Percentiles rank a stretch among this genome's conserved stretches.
Conservation (phyloP, 2,888 invertebrate genomes). For the Cremastobaeus sp. region DNA sequence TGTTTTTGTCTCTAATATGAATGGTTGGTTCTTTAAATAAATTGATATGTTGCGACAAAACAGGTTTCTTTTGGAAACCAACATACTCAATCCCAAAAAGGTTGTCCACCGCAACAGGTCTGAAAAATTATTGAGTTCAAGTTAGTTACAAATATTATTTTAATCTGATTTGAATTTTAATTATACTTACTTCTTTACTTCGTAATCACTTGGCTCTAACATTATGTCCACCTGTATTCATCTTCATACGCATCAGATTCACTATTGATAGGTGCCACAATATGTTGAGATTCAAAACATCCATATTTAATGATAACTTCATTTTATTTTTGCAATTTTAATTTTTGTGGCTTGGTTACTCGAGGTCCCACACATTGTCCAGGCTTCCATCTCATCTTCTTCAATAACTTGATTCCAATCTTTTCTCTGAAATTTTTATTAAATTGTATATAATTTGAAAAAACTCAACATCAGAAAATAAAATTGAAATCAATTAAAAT, state of each 20-base stretch:
- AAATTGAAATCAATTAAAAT: slow-evolving; percentile 1
- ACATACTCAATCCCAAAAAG: slow-evolving; percentile 88
- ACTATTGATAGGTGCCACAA: slow-evolving; percentile 58
- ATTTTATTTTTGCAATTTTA: slow-evolving; percentile 67
- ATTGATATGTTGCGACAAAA: slow-evolving; percentile 79
- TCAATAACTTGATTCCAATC: slow-evolving; percentile 90
- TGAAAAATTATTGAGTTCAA: slow-evolving; percentile 50
- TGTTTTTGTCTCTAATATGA: slow-evolving; percentile 81
- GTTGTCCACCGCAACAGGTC: slow-evolving; percentile 87
- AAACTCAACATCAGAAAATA: too few species aligned
- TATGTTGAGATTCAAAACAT: slow-evolving; percentile 76
- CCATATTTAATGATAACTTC: slow-evolving; percentile 79
- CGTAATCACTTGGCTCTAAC: slow-evolving; percentile 90
- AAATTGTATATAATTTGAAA: too few species aligned
- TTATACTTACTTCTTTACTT: slow-evolving; percentile 83
- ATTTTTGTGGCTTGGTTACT: slow-evolving; percentile 77
- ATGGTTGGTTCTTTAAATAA: slow-evolving; percentile 79
- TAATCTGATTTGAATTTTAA: too few species aligned
- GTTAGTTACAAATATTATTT: too few species aligned
- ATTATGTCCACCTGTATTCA: slow-evolving; percentile 81
- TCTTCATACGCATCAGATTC: slow-evolving; percentile 79
- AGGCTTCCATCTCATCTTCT: slow-evolving; percentile 94
- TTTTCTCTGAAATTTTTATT: too few species aligned
- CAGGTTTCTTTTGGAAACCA: slow-evolving; percentile 84
- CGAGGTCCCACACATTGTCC: slow-evolving; percentile 90